Conservation (phyloP, 2,113 vertebrate genomes). For the Tringa solitaria region DNA sequence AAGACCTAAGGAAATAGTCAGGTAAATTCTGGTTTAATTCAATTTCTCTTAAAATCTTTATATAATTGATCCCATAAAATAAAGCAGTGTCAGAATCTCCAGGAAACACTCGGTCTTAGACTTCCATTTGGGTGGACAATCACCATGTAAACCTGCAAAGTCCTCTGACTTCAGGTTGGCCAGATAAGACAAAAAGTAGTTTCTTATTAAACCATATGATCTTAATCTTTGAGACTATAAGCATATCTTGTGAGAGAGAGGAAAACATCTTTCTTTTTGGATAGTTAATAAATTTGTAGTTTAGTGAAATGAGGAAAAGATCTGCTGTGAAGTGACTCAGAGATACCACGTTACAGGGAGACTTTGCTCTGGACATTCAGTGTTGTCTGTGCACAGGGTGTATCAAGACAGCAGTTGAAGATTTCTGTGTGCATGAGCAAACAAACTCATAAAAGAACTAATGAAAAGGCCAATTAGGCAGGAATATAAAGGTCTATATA, state of each 20-base stretch:
- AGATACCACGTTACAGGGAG: not conserved
- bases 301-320: not conserved
- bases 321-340: not conserved
- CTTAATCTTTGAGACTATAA: not conserved
- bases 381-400: not conserved
- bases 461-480: not conserved
- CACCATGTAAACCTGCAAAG: not conserved
- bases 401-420: not conserved
- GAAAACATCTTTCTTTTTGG: not conserved
- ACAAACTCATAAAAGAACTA: not conserved
- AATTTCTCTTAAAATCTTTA: not conserved
- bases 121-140: not conserved
- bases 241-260: not conserved
- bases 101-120: not conserved
- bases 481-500: conserved; percentile 11
- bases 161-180: not conserved
- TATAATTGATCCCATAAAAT: not conserved
- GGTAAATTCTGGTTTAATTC: not conserved
- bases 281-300: not conserved
- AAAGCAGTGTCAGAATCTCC: not conserved
- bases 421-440: not conserved
- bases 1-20: not conserved
- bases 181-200: not conserved
- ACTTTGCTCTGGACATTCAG: not conserved
- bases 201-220: not conserved